These are phyloP conservation scores for Popillia japonica DNA, from an alignment of 1,140 invertebrate genomes.

Conservation along the genomic window DNA sequence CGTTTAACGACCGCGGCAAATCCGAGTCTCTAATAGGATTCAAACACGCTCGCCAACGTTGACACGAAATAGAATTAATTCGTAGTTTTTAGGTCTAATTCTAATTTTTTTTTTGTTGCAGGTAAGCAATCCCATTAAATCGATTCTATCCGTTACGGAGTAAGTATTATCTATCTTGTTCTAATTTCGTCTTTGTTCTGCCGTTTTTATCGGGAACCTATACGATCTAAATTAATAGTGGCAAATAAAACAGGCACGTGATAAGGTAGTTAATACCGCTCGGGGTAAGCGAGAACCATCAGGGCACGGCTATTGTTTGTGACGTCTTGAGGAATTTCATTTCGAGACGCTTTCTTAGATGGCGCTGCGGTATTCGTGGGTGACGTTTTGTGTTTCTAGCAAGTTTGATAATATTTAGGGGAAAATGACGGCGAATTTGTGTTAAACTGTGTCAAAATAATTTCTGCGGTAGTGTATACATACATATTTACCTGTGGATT, in stretches of 20 bases:
- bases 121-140: neutral
- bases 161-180: neutral
- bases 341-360: neutral
- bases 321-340: conserved; percentile 14
- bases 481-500: too few relatives aligned
- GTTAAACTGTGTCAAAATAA: too few relatives aligned
- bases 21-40: neutral
- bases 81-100: too few relatives aligned
- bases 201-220: neutral
- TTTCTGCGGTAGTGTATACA: too few relatives aligned
- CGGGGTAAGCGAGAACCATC: too few relatives aligned
- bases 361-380: too few relatives aligned
- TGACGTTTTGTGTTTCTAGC: too few relatives aligned
- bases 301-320: neutral
- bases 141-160: neutral
- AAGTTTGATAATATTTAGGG: too few relatives aligned
- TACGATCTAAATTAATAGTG: conserved; percentile 11
- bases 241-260: neutral
- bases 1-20: neutral
- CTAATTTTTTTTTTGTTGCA: neutral
- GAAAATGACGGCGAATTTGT: too few relatives aligned
- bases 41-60: neutral
- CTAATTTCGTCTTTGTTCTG: neutral
- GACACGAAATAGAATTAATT: neutral
- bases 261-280: too few relatives aligned